These are phyloP conservation scores for Aptenodytes patagonicus DNA, from an alignment of 2,113 vertebrate species.

Conservation along the genomic window DNA sequence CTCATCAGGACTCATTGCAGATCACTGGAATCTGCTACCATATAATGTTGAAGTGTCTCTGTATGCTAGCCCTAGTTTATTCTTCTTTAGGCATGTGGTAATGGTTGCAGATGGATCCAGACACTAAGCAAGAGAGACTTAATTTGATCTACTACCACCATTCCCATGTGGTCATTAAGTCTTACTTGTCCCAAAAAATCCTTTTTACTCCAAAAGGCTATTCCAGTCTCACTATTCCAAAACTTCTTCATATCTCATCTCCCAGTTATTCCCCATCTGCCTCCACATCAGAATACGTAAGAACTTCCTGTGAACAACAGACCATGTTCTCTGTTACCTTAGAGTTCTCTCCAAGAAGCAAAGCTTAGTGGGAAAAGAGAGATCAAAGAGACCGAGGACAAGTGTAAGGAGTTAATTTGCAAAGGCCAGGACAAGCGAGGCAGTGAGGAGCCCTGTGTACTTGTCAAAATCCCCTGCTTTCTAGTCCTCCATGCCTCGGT, in stretches of 20 bases:
- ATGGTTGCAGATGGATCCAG: neutral
- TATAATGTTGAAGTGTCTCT: neutral
- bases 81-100: neutral
- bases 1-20: neutral
- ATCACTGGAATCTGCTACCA: neutral
- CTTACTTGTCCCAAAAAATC: neutral
- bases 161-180: neutral
- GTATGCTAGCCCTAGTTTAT: neutral
- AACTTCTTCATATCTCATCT: neutral
- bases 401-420: neutral
- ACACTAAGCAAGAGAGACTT: neutral
- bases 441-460: neutral
- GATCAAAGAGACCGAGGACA: rapidly evolving
- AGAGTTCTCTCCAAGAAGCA: neutral
- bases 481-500: neutral
- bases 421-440: neutral
- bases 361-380: neutral
- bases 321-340: neutral
- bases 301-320: neutral
- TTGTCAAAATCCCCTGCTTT: neutral
- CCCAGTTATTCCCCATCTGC: neutral
- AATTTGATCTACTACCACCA: neutral
- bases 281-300: neutral
- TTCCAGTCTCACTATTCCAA: neutral
- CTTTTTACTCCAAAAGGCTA: neutral